These are phyloP conservation scores for Drosophila lini DNA, from an alignment of 1,140 invertebrate species.

Conservation along the genomic window DNA sequence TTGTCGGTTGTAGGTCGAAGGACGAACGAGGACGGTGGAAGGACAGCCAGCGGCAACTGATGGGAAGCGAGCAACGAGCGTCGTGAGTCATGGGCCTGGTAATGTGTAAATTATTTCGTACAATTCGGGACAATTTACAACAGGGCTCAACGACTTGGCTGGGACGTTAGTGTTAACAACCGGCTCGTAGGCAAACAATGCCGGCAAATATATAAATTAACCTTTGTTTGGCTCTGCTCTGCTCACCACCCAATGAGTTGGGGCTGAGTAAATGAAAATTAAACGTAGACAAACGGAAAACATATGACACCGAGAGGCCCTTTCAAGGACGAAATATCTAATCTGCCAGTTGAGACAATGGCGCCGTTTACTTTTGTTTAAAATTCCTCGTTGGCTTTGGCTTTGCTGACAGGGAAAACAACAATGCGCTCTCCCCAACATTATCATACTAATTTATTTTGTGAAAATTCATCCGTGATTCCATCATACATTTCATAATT, in stretches of 20 bases:
- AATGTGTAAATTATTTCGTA: conserved; percentile 82
- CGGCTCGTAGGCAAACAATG: conserved; percentile 62
- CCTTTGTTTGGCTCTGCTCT: conserved; percentile 53
- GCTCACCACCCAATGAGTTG: not conserved
- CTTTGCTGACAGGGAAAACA: conserved; percentile 23
- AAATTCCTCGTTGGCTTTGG: conserved; percentile 9
- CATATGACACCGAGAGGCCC: conserved; percentile 24
- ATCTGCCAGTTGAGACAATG: conserved; percentile 41
- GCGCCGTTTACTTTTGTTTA: conserved; percentile 38
- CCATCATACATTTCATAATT: conserved; percentile 64
- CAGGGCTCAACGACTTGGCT: conserved; percentile 50
- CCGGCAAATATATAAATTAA: conserved; percentile 74
- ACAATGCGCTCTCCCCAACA: conserved; percentile 27
- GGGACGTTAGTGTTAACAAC: conserved; percentile 57
- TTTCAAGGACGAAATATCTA: conserved; percentile 49
- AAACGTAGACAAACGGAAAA: conserved; percentile 63
- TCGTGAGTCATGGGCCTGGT: conserved; percentile 71
- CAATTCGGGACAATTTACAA: conserved; percentile 81
- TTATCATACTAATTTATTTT: conserved; percentile 76
- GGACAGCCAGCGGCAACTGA: conserved; percentile 11
- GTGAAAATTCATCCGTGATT: conserved; percentile 70
- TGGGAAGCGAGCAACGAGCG: conserved; percentile 39
- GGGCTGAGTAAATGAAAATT: conserved; percentile 55
- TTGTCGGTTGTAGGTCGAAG: conserved; percentile 19
- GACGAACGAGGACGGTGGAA: conserved; percentile 4